Base-by-base conservation (phyloP, 2,888 invertebrate species). In the Troides aeacus region DNA sequence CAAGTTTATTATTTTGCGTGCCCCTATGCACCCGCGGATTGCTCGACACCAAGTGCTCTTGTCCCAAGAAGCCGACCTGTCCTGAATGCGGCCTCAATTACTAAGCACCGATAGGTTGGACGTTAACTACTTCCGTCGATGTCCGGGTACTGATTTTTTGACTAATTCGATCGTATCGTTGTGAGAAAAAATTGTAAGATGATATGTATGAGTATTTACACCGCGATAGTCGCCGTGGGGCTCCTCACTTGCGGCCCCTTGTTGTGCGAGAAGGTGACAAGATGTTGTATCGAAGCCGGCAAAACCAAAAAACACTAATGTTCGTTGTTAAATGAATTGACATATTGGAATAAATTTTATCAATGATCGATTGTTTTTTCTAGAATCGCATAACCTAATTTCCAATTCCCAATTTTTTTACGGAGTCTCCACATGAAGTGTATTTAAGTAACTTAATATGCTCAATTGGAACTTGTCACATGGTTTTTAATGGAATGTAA, bases 41-140 rank as follows among this genome's bases (percentile, higher is more conserved):
- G 8, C 76, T 81, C 18, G 71, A 74, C 8, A 75, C 68, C 63
- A 79, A 76, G 75, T 82, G 82, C 61, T 63, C 70, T 64, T 82
- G 82, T 64, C 79, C 80, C 1, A 18, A 72, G 7, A 68, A 73
- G 5, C 81, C 82, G 2, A 71, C 77, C 64, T 83, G 83, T 61
- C 80, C 81, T 7, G 81, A 81, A 50, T 83, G 83, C 67, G 84
- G 85, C 67, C 77, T 78, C 70, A 72, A 75, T 3, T 81, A 81
- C 63, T 81, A 61, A 74, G 4, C 81, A 46, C 46, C 46, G 12
- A 46, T 46, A 46, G 46, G 15, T 46, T 46, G 46, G 46, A 15
- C 46, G 15, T 46, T 46, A 46, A 2, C 46, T 46, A 80, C 3
- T 63, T 77, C 18, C 84, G 84, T 66, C 77, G 82, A 59, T 81